Percentiles rank a stretch among this genome's conserved stretches.
Conservation (phyloP, 1,140 invertebrate species). For the Hyles euphorbiae region DNA sequence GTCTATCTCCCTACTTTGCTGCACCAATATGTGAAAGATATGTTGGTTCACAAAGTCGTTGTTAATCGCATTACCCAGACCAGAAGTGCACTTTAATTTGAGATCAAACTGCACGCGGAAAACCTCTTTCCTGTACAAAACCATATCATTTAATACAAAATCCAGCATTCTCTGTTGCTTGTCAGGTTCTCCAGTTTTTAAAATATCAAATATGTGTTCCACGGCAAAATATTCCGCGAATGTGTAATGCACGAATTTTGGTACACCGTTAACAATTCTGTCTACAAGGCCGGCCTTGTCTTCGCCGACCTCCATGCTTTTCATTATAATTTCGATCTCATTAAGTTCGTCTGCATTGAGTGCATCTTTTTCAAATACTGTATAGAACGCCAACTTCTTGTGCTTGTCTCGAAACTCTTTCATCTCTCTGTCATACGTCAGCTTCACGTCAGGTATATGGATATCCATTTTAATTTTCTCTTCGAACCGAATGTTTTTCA, state of each 20-base stretch:
- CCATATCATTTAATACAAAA: no score
- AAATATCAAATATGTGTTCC: conserved; percentile 7
- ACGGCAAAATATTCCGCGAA: conserved; percentile 28
- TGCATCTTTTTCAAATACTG: not conserved
- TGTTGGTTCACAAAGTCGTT: no score
- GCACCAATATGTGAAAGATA: no score
- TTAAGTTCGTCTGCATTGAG: not conserved
- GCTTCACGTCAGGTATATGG: not conserved
- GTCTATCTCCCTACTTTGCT: no score
- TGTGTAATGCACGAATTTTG: conserved; percentile 5
- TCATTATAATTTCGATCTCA: not conserved
- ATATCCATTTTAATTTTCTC: not conserved
- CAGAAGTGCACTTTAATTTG: no score
- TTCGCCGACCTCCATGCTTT: not conserved
- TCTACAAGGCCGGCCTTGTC: conserved; percentile 8
- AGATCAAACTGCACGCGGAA: no score
- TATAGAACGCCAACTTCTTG: conserved; percentile 8
- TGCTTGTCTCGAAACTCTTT: not conserved
- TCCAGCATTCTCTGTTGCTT: no score
- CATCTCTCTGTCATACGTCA: not conserved
- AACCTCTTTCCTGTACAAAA: no score
- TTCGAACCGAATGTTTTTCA: conserved; percentile 6
- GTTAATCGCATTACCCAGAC: no score
- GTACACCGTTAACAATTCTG: not conserved
- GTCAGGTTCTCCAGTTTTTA: conserved; percentile 2